Conservation (phyloP, 2,113 vertebrate genomes). For the Tauraco erythrolophus region DNA sequence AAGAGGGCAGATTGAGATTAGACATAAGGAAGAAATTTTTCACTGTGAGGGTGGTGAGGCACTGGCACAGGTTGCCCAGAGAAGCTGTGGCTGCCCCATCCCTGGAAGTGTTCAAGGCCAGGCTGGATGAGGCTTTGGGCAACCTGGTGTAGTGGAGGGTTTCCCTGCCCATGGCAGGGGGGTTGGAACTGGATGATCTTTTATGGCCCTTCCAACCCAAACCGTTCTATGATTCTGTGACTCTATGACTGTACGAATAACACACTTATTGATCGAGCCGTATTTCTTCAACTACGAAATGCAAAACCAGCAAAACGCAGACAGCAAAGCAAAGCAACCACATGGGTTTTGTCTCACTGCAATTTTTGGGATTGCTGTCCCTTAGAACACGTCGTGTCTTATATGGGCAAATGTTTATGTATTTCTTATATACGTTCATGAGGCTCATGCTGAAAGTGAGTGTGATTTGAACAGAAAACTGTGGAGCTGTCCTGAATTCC, state of each 20-base stretch:
- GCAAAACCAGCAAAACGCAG: conserved; percentile 31
- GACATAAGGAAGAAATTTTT: no score
- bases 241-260: conserved; percentile 23
- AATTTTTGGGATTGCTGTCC: background rate
- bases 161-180: no score
- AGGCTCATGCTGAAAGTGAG: background rate
- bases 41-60: no score
- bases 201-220: no score
- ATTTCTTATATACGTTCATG: background rate
- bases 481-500: background rate
- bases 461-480: background rate
- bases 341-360: background rate
- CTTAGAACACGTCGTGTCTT: background rate
- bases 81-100: no score
- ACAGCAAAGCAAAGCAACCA: background rate
- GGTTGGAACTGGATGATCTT: no score
- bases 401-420: background rate
- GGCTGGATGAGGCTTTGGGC: no score
- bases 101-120: no score
- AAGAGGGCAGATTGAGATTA: no score
- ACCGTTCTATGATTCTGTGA: no score
- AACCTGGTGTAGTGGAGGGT: no score
- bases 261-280: background rate
- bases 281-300: background rate
- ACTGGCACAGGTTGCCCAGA: no score